Percentiles rank a stretch among this genome's conserved stretches.
Evolutionary conservation across 2,797 vertebrate species (phyloP).

Genomic region (Cyclura pinguis): DNA sequence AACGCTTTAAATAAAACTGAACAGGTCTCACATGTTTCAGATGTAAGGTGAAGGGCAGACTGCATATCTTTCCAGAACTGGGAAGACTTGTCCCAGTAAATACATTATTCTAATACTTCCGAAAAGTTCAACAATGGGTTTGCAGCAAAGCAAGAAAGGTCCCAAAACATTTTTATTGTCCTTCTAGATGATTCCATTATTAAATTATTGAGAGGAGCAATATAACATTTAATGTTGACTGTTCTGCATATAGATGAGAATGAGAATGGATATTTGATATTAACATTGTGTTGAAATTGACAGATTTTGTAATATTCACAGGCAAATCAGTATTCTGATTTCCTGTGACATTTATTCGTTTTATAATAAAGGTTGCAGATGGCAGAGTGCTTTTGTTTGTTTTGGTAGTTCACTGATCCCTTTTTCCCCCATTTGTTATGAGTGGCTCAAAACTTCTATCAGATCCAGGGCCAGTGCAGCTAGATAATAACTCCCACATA

Average conservation of each 20-base stretch:
- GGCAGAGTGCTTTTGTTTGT: neutral
- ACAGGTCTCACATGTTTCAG: neutral
- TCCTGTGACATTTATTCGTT: neutral
- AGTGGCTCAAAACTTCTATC: neutral
- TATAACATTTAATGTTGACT: constrained; percentile 22
- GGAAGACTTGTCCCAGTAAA: neutral
- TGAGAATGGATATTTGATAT: constrained; percentile 25
- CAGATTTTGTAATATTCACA: neutral
- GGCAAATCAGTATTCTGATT: neutral
- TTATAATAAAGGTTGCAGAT: neutral
- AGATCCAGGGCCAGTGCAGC: neutral
- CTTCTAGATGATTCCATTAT: constrained; percentile 18
- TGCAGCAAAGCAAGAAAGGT: constrained; percentile 8
- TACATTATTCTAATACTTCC: constrained; percentile 2
- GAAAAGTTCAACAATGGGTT: neutral
- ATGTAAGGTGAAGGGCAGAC: neutral
- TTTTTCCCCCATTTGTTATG: neutral
- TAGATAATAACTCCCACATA: neutral
- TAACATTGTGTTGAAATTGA: constrained; percentile 5
- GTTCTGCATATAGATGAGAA: constrained; percentile 18
- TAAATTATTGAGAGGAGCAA: neutral
- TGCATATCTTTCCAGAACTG: neutral
- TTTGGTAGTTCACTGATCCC: neutral
- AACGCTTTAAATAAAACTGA: neutral
- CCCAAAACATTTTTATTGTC: constrained; percentile 35